phyloP scores from a whole-genome alignment of 2,888 invertebrate genomes.

The Drosophila nr. perissopoda region DNA sequence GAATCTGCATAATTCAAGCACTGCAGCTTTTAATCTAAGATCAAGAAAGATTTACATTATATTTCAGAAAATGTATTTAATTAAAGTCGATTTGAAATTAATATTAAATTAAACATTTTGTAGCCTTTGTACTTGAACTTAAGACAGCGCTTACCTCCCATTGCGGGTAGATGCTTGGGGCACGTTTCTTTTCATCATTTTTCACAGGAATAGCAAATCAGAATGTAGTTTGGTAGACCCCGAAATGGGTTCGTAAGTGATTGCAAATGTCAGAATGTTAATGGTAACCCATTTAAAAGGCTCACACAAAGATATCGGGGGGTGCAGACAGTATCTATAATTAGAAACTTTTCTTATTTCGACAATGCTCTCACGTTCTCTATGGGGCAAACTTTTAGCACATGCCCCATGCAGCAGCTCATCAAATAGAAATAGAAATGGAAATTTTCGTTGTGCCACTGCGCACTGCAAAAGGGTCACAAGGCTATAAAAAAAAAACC shows the following conservation, averaged over 20 bases:
- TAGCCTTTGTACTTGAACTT: not conserved
- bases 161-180: not conserved
- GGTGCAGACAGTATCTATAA: constrained; percentile 50
- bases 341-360: constrained; percentile 53
- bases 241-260: constrained; percentile 20
- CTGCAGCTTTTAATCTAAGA: not conserved
- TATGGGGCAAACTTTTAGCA: constrained; percentile 22
- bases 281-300: constrained; percentile 46
- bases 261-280: constrained; percentile 46
- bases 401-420: constrained; percentile 23
- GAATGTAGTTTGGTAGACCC: not conserved
- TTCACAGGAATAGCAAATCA: constrained; percentile 17
- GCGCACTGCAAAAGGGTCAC: constrained; percentile 17
- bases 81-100: not conserved
- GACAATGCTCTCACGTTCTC: constrained; percentile 12
- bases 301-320: constrained; percentile 5
- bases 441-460: constrained; percentile 22
- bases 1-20: not conserved
- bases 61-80: not conserved
- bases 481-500: constrained; percentile 1
- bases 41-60: not conserved
- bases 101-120: not conserved
- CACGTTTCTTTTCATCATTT: constrained; percentile 22
- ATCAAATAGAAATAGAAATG: constrained; percentile 28
- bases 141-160: not conserved